Evolutionary conservation across 2,113 vertebrate genomes (phyloP).

Genomic region (Hippocampus comes): DNA sequence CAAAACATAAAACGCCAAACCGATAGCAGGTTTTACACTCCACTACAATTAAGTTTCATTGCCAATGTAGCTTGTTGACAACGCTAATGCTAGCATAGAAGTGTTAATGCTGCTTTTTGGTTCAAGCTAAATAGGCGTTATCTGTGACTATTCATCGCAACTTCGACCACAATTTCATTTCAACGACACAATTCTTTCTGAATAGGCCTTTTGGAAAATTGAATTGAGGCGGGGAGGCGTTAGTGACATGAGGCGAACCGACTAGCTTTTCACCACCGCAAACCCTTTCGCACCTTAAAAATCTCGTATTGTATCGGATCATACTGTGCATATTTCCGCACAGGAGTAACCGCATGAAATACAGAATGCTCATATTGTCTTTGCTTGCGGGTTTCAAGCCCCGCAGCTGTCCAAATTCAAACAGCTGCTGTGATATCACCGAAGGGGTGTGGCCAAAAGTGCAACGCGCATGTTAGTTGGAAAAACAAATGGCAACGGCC

Average conservation of each 20-base stretch:
- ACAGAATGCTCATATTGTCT: neutral
- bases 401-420: slow-evolving; percentile 3
- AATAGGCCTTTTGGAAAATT: neutral
- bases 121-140: neutral
- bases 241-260: too few relatives aligned
- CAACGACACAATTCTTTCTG: neutral
- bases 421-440: slow-evolving; percentile 4
- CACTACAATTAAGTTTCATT: too few relatives aligned
- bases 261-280: too few relatives aligned
- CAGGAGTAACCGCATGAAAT: neutral
- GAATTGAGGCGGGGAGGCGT: neutral
- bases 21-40: too few relatives aligned
- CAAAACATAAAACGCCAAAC: too few relatives aligned
- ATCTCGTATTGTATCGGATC: too few relatives aligned
- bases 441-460: slow-evolving; percentile 1
- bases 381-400: neutral
- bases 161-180: neutral
- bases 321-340: neutral
- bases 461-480: neutral
- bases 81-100: neutral
- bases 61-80: too few relatives aligned
- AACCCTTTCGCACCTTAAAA: too few relatives aligned
- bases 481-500: neutral
- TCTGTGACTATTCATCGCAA: neutral
- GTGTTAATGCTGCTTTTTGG: neutral